A percentile compares a stretch with the other conserved stretches of the same genome.
phyloP scores from a whole-genome alignment of 2,113 vertebrate species.

The Gavia stellata region DNA sequence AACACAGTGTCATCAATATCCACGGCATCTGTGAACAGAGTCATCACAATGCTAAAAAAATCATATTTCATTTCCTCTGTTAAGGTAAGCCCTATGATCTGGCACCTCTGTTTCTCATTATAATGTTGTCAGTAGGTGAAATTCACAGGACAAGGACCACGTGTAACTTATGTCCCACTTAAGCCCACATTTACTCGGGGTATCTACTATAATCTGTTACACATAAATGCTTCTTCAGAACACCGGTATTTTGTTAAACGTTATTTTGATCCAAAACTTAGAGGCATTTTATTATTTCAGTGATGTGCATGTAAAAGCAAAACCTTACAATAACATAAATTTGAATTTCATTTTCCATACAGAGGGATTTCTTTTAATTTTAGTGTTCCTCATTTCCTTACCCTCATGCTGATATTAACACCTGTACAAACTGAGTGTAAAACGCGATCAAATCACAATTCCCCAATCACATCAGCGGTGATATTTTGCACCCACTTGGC shows the following conservation, averaged over 20 bases:
- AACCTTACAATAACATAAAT: neutral
- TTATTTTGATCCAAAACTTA: neutral
- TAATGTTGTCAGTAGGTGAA: conserved; percentile 10
- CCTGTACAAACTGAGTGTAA: conserved; percentile 42
- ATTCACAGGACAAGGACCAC: neutral
- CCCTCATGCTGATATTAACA: neutral
- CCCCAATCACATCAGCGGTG: conserved; percentile 4
- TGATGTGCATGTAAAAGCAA: neutral
- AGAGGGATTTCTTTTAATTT: neutral
- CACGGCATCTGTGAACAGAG: conserved; percentile 37
- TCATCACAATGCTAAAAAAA: conserved; percentile 31
- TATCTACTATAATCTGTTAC: neutral
- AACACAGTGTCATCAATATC: conserved; percentile 39
- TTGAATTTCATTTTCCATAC: neutral
- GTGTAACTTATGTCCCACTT: neutral
- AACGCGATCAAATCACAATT: conserved; percentile 3
- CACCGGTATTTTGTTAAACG: neutral
- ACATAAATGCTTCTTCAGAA: neutral
- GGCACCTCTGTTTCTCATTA: neutral
- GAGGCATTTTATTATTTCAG: neutral
- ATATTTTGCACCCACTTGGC: conserved; percentile 16
- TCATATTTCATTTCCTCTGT: conserved; percentile 3
- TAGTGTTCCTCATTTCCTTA: neutral
- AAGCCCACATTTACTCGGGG: neutral
- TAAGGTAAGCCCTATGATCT: neutral